Percentiles rank a stretch among this genome's conserved stretches.
Evolutionary conservation across 2,113 vertebrate genomes (phyloP).

Genomic region (Oreochromis aureus): DNA sequence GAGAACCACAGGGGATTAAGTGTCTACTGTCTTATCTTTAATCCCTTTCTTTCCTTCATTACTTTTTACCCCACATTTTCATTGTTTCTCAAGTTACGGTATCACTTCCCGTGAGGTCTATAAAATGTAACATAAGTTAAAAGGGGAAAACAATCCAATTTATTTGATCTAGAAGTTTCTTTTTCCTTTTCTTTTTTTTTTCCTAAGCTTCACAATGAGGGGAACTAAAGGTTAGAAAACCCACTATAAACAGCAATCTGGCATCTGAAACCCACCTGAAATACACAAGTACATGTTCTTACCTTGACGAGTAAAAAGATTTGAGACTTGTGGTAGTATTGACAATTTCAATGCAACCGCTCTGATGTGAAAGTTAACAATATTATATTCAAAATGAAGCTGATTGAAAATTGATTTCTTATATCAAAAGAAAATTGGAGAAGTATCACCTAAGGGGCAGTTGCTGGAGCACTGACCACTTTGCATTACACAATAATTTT

Average conservation of each 20-base stretch:
- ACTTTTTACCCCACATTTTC: not conserved
- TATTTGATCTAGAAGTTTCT: not conserved
- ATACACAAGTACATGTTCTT: not conserved
- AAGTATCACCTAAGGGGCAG: not conserved
- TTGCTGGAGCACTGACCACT: not conserved
- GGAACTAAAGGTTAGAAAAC: not conserved
- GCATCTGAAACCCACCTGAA: not conserved
- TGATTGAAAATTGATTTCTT: not conserved
- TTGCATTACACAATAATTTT: not conserved
- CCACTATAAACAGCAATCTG: not conserved
- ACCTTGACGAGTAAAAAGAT: not conserved
- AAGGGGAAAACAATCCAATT: not conserved
- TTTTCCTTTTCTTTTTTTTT: not conserved
- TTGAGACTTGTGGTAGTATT: not conserved
- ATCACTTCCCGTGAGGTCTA: not conserved
- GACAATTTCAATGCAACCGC: not conserved
- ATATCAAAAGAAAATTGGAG: not conserved
- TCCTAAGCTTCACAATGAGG: not conserved
- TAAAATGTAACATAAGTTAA: not conserved
- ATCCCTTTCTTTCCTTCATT: not conserved
- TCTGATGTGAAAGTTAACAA: not conserved
- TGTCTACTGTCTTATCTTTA: slow-evolving; percentile 19
- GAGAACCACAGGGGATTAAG: slow-evolving; percentile 20
- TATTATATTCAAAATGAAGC: not conserved
- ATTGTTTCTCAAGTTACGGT: not conserved